Evolutionary conservation across 2,888 invertebrate genomes (phyloP), one percentile per base, ranked within the genome.

Genomic region (Bugula neritina): DNA sequence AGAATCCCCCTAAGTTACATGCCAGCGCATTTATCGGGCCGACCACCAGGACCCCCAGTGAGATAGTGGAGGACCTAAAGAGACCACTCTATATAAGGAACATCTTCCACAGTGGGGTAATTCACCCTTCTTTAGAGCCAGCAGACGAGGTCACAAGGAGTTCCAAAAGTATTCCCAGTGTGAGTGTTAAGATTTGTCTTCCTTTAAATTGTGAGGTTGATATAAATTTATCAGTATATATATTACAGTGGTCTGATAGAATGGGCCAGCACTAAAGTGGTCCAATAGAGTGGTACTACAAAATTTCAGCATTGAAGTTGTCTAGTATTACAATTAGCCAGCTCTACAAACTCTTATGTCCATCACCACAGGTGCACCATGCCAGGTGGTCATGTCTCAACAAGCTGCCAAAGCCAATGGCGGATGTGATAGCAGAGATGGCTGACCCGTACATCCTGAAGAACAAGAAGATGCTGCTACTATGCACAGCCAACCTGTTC

Each of bases 391-490:
- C 70, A 69, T 21, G 75, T 69, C 21, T 71, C 54, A 76, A 70
- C 34, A 71, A 79, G 69, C 72, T 85, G 35, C 84, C 85, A 0
- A 83, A 83, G 72, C 77, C 83, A 1, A 80, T 82, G 63, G 80
- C 80, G 0, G 84, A 84, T 74, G 80, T 83, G 0, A 74, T 96
- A 57, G 88, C 89, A 72, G 92, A 93, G 72, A 94, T 97, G 94
- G 86, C 95, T 87, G 95, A 96, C 85, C 88, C 94, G 78, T 91
- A 91, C 71, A 85, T 97, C 71, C 87, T 97, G 25, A 91, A 90
- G 76, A 91, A 96, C 86, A 92, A 93, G 1, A 92, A 93, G 73
- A 93, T 97, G 85, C 90, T 94, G 87, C 86, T 95, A 72, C 93
- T 96, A 80, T 94, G 93, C 74, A 89, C 96, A 72, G 94, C 94